phyloP scores from a whole-genome alignment of 2,888 invertebrate genomes.

The Crematogaster levior region DNA sequence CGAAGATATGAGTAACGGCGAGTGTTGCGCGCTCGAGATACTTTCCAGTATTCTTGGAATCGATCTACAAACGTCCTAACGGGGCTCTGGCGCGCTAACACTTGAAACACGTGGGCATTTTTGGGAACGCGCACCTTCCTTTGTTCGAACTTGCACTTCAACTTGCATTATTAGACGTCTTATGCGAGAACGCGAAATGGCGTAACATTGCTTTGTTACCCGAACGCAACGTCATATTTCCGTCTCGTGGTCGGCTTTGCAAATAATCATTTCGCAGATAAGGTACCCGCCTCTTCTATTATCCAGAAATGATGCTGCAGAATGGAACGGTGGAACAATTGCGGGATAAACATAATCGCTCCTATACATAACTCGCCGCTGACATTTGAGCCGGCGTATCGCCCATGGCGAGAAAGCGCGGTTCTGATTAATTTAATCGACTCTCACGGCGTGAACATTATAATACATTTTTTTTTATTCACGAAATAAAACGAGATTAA shows the following conservation, averaged over 20 bases:
- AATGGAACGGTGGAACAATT: constrained; percentile 25
- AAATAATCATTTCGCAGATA: constrained; percentile 19
- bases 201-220: background rate
- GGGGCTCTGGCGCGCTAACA: background rate
- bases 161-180: background rate
- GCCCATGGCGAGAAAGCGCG: constrained; percentile 37
- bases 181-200: constrained; percentile 14
- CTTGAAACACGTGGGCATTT: background rate
- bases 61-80: background rate
- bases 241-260: background rate
- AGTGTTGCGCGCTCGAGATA: background rate
- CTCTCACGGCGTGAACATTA: background rate
- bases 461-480: constrained; percentile 1
- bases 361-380: constrained; percentile 17
- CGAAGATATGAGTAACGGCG: background rate
- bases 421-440: constrained; percentile 45
- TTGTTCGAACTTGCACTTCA: background rate
- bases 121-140: background rate
- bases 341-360: constrained; percentile 19
- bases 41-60: constrained; percentile 6
- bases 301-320: constrained; percentile 27
- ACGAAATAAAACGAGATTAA: background rate
- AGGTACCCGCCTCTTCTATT: constrained; percentile 15
- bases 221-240: background rate
- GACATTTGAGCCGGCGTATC: constrained; percentile 19